phyloP scores from a whole-genome alignment of 2,797 vertebrate species.

The Anguilla marmorata region DNA sequence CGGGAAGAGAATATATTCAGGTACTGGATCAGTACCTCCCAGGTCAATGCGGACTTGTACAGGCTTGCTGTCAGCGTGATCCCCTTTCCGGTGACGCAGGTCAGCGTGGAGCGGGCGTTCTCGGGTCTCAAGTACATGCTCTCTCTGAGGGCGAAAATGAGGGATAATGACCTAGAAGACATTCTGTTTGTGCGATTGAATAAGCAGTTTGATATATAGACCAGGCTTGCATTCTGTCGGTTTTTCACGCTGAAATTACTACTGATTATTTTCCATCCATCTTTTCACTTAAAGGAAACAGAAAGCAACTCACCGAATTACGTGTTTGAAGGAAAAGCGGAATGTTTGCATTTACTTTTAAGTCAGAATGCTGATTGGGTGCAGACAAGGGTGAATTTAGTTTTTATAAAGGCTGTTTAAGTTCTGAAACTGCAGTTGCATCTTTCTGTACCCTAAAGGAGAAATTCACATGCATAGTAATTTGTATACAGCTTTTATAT shows the following conservation, averaged over 20 bases:
- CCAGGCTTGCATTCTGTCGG: not conserved
- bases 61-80: conserved; percentile 27
- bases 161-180: conserved; percentile 25
- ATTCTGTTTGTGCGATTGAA: conserved; percentile 36
- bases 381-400: not conserved
- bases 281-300: not conserved
- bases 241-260: not conserved
- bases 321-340: not conserved
- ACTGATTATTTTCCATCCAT: not conserved
- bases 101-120: conserved; percentile 29
- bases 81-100: conserved; percentile 34
- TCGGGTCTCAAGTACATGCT: conserved; percentile 30
- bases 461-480: too few species aligned
- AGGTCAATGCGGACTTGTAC: conserved; percentile 27
- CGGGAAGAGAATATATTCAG: conserved; percentile 32
- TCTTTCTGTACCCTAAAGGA: not conserved
- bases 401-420: not conserved
- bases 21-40: conserved; percentile 28
- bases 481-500: too few species aligned
- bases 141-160: conserved; percentile 24
- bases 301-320: not conserved
- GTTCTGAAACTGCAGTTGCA: not conserved
- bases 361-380: not conserved
- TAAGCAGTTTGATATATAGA: conserved; percentile 34
- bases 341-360: not conserved